Evolutionary conservation across 2,888 invertebrate genomes (phyloP).

Genomic region (Labia minor): DNA sequence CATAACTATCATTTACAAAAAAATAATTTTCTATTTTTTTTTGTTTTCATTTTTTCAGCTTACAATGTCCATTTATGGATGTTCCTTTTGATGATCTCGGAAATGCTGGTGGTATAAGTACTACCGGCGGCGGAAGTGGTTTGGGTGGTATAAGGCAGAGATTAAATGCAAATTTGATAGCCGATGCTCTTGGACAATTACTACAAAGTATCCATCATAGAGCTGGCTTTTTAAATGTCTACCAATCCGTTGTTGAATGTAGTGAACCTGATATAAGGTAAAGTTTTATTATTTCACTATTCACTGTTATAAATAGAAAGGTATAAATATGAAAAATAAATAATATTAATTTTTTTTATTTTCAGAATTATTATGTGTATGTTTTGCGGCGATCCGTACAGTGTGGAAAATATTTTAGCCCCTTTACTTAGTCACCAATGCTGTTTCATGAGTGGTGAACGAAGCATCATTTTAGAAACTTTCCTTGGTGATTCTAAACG

Average conservation of each 20-base stretch:
- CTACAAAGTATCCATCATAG: conserved; percentile 67
- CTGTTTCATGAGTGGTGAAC: conserved; percentile 73
- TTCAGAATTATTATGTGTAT: conserved; percentile 82
- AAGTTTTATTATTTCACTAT: conserved; percentile 22
- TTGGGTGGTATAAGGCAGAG: conserved; percentile 23
- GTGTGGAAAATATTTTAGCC: conserved; percentile 77
- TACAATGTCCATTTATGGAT: conserved; percentile 79
- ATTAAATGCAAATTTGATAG: conserved; percentile 34
- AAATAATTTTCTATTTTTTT: background rate
- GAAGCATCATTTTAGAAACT: conserved; percentile 82
- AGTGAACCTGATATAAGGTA: conserved; percentile 75
- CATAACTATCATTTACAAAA: conserved; percentile 3
- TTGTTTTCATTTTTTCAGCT: conserved; percentile 47
- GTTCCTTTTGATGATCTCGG: conserved; percentile 46
- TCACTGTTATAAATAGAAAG: background rate
- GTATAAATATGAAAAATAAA: background rate
- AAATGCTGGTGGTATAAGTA: background rate
- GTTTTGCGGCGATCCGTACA: conserved; percentile 92
- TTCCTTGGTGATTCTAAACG: conserved; percentile 83
- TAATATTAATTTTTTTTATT: conserved; percentile 23
- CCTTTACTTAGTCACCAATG: conserved; percentile 80
- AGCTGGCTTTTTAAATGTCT: conserved; percentile 60
- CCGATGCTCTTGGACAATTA: conserved; percentile 61
- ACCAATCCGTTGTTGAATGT: conserved; percentile 64
- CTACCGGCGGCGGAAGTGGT: background rate